Percentiles rank a stretch among this genome's conserved stretches.
phyloP scores from a whole-genome alignment of 37 sponge, comb jelly and placozoan species.

The Trichoplax adhaerens region DNA sequence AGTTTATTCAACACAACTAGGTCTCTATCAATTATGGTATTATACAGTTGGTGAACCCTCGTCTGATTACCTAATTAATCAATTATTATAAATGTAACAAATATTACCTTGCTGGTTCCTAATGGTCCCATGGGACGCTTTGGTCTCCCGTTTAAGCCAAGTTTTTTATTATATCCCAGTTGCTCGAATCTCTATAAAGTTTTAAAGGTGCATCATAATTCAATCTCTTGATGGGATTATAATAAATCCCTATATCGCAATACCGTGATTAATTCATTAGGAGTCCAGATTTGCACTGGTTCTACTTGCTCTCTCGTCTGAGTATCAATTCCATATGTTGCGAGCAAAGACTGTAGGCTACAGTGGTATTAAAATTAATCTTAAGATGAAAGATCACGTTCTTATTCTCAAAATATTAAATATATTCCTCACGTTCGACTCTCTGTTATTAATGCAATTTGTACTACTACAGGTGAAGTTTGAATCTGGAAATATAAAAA shows the following conservation, averaged over 20 bases:
- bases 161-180: slow-evolving; percentile 52
- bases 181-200: slow-evolving; percentile 16
- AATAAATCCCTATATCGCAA: not conserved
- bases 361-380: too few relatives aligned
- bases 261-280: slow-evolving; percentile 1
- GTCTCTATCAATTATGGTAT: too few relatives aligned
- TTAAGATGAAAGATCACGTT: too few relatives aligned
- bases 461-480: slow-evolving; percentile 25
- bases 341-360: slow-evolving; percentile 63
- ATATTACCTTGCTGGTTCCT: slow-evolving; percentile 46
- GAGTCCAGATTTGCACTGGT: slow-evolving; percentile 46
- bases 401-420: too few relatives aligned
- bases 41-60: too few relatives aligned
- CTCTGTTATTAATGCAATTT: slow-evolving; percentile 72
- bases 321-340: slow-evolving; percentile 75
- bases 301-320: slow-evolving; percentile 81
- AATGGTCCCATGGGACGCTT: slow-evolving; percentile 67
- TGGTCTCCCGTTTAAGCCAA: slow-evolving; percentile 64
- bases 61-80: too few relatives aligned
- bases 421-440: slow-evolving; percentile 10
- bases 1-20: too few relatives aligned
- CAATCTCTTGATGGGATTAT: not conserved
- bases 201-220: not conserved
- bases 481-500: slow-evolving; percentile 19
- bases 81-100: too few relatives aligned